Evolutionary conservation across 2,888 invertebrate species (phyloP).

Genomic region (Adelognathus sp.): DNA sequence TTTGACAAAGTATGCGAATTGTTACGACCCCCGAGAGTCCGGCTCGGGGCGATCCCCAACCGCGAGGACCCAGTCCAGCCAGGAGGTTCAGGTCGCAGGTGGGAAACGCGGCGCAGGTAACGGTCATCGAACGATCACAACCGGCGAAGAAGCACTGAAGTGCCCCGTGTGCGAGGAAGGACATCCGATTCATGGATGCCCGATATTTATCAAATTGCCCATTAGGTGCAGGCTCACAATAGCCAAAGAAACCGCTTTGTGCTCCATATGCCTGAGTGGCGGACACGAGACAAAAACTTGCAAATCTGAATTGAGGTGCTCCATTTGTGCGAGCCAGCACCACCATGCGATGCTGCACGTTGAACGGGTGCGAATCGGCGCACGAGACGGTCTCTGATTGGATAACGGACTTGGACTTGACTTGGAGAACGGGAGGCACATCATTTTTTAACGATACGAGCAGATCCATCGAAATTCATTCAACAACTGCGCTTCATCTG

Average conservation of each 20-base stretch:
- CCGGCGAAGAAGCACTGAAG: background rate
- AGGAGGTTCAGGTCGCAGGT: background rate
- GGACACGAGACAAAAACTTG: background rate
- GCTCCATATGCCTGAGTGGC: slow-evolving; percentile 19
- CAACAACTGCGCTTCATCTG: no score
- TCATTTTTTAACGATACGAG: no score
- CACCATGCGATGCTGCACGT: slow-evolving; percentile 30
- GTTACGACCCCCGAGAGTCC: background rate
- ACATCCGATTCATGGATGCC: background rate
- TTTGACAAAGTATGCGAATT: slow-evolving; percentile 26
- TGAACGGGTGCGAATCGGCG: no score
- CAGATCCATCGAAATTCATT: no score
- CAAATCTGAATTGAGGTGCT: background rate
- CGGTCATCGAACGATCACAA: background rate
- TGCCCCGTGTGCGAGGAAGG: background rate
- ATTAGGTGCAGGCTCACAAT: slow-evolving; percentile 13
- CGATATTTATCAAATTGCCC: background rate
- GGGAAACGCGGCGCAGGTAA: background rate
- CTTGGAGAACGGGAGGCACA: no score
- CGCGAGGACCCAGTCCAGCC: background rate
- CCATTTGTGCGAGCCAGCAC: slow-evolving; percentile 16
- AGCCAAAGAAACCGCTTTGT: background rate
- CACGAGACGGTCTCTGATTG: no score
- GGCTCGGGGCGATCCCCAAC: background rate
- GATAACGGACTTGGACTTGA: no score